Conservation (phyloP, 2,888 invertebrate species). For the Perithous albicinctus region DNA sequence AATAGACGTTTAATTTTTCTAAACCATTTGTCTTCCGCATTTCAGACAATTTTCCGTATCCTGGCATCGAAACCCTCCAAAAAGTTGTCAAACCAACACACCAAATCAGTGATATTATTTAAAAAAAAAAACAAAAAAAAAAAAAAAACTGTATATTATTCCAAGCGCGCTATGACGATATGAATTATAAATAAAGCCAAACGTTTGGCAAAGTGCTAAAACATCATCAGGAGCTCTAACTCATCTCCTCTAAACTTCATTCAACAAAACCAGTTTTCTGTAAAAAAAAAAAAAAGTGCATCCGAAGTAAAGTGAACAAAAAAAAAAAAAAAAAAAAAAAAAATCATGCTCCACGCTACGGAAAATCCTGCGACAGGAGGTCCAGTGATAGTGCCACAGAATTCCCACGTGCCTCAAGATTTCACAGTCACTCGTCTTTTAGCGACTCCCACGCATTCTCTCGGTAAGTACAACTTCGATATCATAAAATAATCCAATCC, state of each 20-base stretch:
- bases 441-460: slow-evolving; percentile 78
- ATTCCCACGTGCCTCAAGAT: slow-evolving; percentile 82
- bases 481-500: no score
- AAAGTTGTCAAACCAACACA: no score
- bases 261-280: not conserved
- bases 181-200: slow-evolving; percentile 32
- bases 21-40: no score
- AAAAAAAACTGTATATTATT: no score
- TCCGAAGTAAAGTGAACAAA: not conserved
- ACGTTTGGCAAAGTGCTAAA: slow-evolving; percentile 36
- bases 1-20: no score
- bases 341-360: slow-evolving; percentile 75
- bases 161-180: slow-evolving; percentile 6
- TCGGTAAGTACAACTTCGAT: slow-evolving; percentile 75
- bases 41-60: no score
- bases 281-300: slow-evolving; percentile 10
- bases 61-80: no score
- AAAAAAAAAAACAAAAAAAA: no score
- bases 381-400: slow-evolving; percentile 76
- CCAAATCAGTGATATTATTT: no score
- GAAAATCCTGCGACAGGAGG: slow-evolving; percentile 71
- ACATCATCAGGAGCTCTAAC: not conserved
- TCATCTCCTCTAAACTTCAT: not conserved
- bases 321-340: not conserved
- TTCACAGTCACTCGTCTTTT: slow-evolving; percentile 83